Evolutionary conservation across 2,113 vertebrate genomes (phyloP), one percentile per base, ranked within the genome.

Genomic region (Vireo altiloquus): DNA sequence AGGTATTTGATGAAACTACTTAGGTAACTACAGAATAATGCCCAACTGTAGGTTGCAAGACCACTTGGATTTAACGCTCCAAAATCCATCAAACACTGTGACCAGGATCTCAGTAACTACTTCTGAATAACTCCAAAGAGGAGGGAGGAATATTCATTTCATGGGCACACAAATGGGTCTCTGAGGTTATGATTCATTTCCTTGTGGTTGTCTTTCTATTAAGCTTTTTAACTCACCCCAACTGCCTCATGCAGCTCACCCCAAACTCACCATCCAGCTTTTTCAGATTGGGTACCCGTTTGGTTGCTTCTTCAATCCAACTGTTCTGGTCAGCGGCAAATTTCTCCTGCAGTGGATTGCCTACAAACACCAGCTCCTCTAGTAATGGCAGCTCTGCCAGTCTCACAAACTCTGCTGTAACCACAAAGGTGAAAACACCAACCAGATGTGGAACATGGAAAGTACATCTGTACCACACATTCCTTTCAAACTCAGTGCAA

Each of bases 281-380:
- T 96, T 98, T 99, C 84, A 99, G 98, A 6, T 94, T 98, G 30
- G 99, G 98, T 16, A 99, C 98, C 81, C 98, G 98, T 96, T 98
- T 99, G 52, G 98, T 98, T 69, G 99, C 99, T 95, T 99, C 99
- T 13, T 99, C 99, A 92, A 99, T 98, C 99, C 99, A 99, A 25
- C 53, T 99, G 27, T 97, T 93, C 28, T 97, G 96, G 57, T 99
- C 99, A 15, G 98, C 39, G 1, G 98, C 96, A 11, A 98, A 97
- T 69, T 99, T 99, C 95, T 99, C 99, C 93, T 99, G 99, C 44
- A 99, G 96, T 13, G 99, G 99, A 91, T 99, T 99, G 59, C 99
- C 99, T 35, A 99, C 99, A 97, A 99, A 99, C 86, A 99, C 99
- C 96, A 99, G 98, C 87, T 99, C 99, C 63, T 96, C 98, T 25